phyloP scores from a whole-genome alignment of 2,113 vertebrate genomes.

The Xyliphius kryptos region DNA sequence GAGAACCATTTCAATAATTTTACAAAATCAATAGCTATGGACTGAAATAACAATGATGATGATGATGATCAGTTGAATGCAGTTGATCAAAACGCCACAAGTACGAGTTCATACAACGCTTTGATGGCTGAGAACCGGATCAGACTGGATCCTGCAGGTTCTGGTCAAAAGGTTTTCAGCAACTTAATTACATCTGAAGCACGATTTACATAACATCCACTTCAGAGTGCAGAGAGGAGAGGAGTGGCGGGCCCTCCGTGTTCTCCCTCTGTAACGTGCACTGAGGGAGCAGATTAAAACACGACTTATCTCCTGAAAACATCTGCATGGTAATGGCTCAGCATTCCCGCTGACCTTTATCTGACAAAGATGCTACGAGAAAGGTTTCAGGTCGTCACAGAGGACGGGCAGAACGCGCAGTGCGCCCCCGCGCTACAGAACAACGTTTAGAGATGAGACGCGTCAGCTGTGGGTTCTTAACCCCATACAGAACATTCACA shows the following conservation, averaged over 20 bases:
- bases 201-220: conserved; percentile 37
- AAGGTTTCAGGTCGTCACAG: conserved; percentile 5
- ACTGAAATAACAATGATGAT: neutral
- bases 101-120: neutral
- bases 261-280: conserved; percentile 1
- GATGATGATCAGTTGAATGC: no score
- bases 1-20: no score
- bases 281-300: conserved; percentile 13
- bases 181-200: conserved; percentile 41
- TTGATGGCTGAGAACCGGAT: conserved; percentile 4
- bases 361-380: conserved; percentile 17
- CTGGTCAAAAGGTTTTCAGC: conserved; percentile 26
- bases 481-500: no score
- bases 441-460: no score
- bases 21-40: no score
- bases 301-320: conserved; percentile 28
- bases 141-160: conserved; percentile 31
- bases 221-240: conserved; percentile 23
- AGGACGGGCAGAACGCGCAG: neutral
- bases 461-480: no score
- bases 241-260: neutral
- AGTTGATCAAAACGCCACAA: no score
- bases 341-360: conserved; percentile 34
- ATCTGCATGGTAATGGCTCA: conserved; percentile 15
- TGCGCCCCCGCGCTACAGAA: no score